A percentile compares a stretch with the other conserved stretches of the same genome.
phyloP scores from a whole-genome alignment of 1,140 invertebrate genomes.

The Drosophila leontia region DNA sequence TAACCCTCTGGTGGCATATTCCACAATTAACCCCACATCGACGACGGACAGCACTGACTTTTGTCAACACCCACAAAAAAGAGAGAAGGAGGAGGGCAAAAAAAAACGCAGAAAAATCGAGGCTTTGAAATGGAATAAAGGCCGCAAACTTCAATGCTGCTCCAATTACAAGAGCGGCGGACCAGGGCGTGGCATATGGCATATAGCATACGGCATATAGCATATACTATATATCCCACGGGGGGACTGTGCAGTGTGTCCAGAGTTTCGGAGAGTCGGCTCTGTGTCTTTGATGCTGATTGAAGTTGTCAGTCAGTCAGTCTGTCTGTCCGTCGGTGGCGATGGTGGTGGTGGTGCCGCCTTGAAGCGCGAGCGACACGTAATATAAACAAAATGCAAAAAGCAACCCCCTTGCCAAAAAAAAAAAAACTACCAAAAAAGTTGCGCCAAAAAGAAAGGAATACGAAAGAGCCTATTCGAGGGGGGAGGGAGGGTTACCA shows the following conservation, averaged over 20 bases:
- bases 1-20: conserved; percentile 42
- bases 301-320: conserved; percentile 77
- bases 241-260: conserved; percentile 19
- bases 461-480: conserved; percentile 36
- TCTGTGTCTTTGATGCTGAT: conserved; percentile 73
- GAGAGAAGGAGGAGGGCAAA: neutral
- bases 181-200: conserved; percentile 66
- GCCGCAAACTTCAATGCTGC: conserved; percentile 52
- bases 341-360: conserved; percentile 36
- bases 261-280: conserved; percentile 60
- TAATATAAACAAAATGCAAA: conserved; percentile 81
- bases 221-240: conserved; percentile 12
- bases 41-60: conserved; percentile 36
- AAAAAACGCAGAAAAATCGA: conserved; percentile 13
- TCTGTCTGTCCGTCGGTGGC: conserved; percentile 4
- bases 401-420: conserved; percentile 38
- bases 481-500: conserved; percentile 14
- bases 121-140: conserved; percentile 43
- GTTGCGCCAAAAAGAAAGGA: conserved; percentile 60
- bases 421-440: conserved; percentile 39
- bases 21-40: conserved; percentile 37
- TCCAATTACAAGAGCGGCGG: conserved; percentile 68
- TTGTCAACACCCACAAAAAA: conserved; percentile 70
- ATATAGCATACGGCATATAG: conserved; percentile 7
- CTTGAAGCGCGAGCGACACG: conserved; percentile 63